Evolutionary conservation across 1,140 invertebrate genomes (phyloP), one percentile per base, ranked within the genome.

Genomic region (Drosophila nannoptera): DNA sequence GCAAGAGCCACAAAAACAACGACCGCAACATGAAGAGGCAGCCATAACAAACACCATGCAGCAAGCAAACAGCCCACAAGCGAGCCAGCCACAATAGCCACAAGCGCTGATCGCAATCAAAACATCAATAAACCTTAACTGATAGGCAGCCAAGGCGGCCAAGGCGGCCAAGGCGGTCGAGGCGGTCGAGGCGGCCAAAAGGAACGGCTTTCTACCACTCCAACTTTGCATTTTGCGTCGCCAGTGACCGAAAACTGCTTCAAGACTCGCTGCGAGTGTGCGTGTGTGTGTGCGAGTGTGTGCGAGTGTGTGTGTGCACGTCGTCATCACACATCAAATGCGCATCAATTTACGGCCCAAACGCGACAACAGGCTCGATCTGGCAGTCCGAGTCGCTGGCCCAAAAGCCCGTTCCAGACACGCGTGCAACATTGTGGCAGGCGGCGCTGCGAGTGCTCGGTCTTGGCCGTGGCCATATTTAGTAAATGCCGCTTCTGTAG

Each of bases 41-140:
- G 61, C 61, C 77, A 82, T 82, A 82, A 82, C 74, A 82, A 80
- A 84, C 71, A 72, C 82, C 75, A 73, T 43, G 49, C 40, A 71
- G 69, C 40, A 53, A 74, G 69, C 59, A 61, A 73, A 64, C 50
- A 69, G 48, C 59, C 69, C 43, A 61, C 62, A 48, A 40, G 43
- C 49, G 42, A 11, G 22, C 36, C 59, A 64, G 52, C 58, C 48
- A 65, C 70, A 78, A 87, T 72, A 71, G 78, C 83, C 83, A 54
- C 74, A 71, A 74, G 83, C 86, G 52, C 61, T 77, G 86, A 87
- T 87, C 77, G 55, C 73, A 88, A 87, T 87, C 84, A 86, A 87
- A 87, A 87, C 84, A 87, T 87, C 84, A 87, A 87, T 87, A 87
- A 87, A 87, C 84, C 84, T 87, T 87, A 87, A 87, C 84, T 84